Percentiles rank a stretch among this genome's conserved stretches.
These are phyloP conservation scores for Chrysemys picta DNA, from an alignment of 2,113 vertebrate genomes.

Conservation along the genomic window DNA sequence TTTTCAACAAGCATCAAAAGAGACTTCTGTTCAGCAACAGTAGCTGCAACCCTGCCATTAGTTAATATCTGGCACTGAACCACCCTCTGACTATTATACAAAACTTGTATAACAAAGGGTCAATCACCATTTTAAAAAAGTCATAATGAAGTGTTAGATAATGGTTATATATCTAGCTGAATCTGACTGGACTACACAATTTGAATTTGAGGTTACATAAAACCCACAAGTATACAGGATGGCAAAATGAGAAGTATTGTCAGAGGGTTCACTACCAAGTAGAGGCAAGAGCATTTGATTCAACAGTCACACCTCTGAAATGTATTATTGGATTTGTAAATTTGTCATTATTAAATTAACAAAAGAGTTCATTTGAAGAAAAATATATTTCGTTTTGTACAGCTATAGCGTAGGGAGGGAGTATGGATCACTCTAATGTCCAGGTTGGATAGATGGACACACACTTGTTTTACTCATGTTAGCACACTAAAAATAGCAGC, in stretches of 20 bases:
- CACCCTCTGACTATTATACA: neutral
- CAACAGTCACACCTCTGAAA: fast-evolving
- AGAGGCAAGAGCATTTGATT: neutral
- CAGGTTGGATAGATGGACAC: neutral
- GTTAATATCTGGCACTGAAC: neutral
- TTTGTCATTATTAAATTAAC: neutral
- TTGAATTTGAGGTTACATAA: neutral
- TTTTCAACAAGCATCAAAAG: neutral
- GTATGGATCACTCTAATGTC: neutral
- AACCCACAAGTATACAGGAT: neutral
- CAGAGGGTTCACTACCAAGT: neutral
- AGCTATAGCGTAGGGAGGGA: neutral
- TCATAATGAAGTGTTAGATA: neutral
- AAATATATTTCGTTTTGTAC: neutral
- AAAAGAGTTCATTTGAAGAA: neutral
- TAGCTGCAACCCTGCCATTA: neutral
- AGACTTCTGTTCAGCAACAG: neutral
- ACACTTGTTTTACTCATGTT: neutral
- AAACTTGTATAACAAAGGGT: neutral
- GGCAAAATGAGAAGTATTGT: neutral
- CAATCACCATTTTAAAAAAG: neutral
- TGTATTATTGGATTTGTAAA: neutral
- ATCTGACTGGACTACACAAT: neutral
- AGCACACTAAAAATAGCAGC: neutral
- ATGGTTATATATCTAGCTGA: neutral